phyloP scores from a whole-genome alignment of 2,797 vertebrate species.

The Acipenser oxyrinchus region DNA sequence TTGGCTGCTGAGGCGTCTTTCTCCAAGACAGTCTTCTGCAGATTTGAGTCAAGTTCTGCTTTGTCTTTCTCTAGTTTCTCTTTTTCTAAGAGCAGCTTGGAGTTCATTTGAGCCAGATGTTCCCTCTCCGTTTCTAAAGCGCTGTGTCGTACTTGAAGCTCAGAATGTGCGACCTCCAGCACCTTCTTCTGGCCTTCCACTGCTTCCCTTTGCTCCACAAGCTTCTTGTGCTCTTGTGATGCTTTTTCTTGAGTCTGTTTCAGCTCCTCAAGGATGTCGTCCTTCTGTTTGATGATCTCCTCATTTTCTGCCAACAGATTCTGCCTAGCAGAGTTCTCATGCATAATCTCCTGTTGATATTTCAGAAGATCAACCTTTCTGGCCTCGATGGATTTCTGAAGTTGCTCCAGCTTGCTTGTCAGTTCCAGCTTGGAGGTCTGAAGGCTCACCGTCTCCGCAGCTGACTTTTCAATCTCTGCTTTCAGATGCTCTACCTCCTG shows the following conservation, averaged over 20 bases:
- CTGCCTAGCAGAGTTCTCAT: conserved; percentile 43
- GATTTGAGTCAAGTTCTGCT: conserved; percentile 33
- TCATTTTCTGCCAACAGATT: conserved; percentile 62
- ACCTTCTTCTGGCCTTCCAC: conserved; percentile 45
- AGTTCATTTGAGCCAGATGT: conserved; percentile 51
- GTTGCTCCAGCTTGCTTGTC: conserved; percentile 48
- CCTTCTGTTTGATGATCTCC: conserved; percentile 41
- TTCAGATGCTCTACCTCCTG: conserved; percentile 48
- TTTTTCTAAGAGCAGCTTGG: conserved; percentile 39
- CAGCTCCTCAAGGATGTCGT: conserved; percentile 37
- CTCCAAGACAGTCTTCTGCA: conserved; percentile 35
- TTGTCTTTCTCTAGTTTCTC: conserved; percentile 51
- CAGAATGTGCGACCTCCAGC: conserved; percentile 44
- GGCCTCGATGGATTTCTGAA: conserved; percentile 47
- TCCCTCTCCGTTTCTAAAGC: conserved; percentile 53
- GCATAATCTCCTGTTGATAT: conserved; percentile 42
- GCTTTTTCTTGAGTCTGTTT: background rate
- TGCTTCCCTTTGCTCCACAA: conserved; percentile 43
- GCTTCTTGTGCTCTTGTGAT: conserved; percentile 35
- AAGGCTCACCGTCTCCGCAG: conserved; percentile 53
- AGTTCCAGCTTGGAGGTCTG: conserved; percentile 37
- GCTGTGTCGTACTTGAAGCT: conserved; percentile 49
- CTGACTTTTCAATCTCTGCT: conserved; percentile 48
- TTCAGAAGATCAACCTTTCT: conserved; percentile 44
- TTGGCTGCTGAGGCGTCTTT: conserved; percentile 45